Evolutionary conservation across 2,113 vertebrate species (phyloP).

Genomic region (Piaya cayana): DNA sequence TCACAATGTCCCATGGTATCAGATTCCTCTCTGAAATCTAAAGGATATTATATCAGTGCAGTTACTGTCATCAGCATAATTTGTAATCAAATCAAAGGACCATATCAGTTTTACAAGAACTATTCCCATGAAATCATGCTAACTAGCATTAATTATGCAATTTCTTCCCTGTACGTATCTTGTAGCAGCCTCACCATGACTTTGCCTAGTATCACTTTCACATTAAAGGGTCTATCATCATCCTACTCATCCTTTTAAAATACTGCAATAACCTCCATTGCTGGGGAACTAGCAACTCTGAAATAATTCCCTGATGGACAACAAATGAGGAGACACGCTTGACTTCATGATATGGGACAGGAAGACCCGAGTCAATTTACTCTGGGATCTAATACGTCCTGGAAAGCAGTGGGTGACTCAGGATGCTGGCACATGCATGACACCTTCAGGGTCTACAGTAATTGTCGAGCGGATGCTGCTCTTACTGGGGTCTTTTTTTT

Average conservation of each 20-base stretch:
- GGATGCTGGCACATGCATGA: accelerated
- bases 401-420: background rate
- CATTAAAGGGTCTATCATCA: conserved; percentile 3
- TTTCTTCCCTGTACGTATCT: conserved; percentile 44
- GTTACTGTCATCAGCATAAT: conserved; percentile 52
- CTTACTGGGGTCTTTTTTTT: background rate
- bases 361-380: background rate
- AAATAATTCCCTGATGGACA: background rate
- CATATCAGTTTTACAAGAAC: conserved; percentile 27
- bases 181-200: conserved; percentile 33
- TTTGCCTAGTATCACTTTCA: conserved; percentile 30
- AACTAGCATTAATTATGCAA: conserved; percentile 54
- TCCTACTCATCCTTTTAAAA: background rate
- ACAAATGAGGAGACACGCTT: background rate
- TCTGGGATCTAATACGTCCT: background rate
- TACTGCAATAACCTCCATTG: background rate
- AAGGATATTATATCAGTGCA: conserved; percentile 33
- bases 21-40: conserved; percentile 33
- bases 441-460: background rate
- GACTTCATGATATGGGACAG: background rate
- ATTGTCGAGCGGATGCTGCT: background rate
- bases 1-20: background rate
- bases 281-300: background rate
- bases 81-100: conserved; percentile 61
- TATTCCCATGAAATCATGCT: conserved; percentile 60